Conservation (phyloP, 2,113 vertebrate genomes). For the Seriola rivoliana region DNA sequence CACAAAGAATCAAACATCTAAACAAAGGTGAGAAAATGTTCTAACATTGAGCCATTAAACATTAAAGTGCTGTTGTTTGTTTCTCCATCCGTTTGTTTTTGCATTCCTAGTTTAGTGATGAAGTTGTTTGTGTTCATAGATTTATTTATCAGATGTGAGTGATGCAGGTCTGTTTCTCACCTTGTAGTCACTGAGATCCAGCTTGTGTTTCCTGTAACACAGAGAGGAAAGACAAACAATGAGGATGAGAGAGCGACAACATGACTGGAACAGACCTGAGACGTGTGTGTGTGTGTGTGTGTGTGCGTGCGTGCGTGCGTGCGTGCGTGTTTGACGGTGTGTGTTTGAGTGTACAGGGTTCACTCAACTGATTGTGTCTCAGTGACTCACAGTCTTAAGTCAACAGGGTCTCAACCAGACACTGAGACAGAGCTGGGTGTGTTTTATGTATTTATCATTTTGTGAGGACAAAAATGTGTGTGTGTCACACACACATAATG, state of each 20-base stretch:
- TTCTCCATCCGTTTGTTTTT: too few relatives aligned
- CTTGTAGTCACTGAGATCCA: conserved; percentile 80
- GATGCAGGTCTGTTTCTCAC: conserved; percentile 64
- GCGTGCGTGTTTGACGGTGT: background rate
- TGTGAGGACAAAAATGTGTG: too few relatives aligned
- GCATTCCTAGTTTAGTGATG: too few relatives aligned
- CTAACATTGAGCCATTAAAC: too few relatives aligned
- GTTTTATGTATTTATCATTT: background rate
- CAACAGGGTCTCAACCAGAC: too few relatives aligned
- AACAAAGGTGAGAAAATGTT: too few relatives aligned
- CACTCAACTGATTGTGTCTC: too few relatives aligned
- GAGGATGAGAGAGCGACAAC: conserved; percentile 16
- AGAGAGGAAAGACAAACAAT: conserved; percentile 55
- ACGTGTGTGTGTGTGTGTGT: conserved; percentile 1
- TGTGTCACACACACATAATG: too few relatives aligned
- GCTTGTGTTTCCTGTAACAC: conserved; percentile 79
- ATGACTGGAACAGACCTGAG: background rate
- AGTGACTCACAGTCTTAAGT: too few relatives aligned
- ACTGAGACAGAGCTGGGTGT: background rate
- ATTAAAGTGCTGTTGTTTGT: too few relatives aligned
- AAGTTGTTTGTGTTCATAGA: background rate
- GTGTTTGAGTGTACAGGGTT: too few relatives aligned
- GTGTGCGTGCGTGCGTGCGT: conserved; percentile 4
- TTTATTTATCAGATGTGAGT: background rate
- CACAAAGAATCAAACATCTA: too few relatives aligned